Percentiles rank a stretch among this genome's conserved stretches.
These are phyloP conservation scores for Gordius sp. DNA, from an alignment of 2,888 invertebrate species.

Conservation along the genomic window DNA sequence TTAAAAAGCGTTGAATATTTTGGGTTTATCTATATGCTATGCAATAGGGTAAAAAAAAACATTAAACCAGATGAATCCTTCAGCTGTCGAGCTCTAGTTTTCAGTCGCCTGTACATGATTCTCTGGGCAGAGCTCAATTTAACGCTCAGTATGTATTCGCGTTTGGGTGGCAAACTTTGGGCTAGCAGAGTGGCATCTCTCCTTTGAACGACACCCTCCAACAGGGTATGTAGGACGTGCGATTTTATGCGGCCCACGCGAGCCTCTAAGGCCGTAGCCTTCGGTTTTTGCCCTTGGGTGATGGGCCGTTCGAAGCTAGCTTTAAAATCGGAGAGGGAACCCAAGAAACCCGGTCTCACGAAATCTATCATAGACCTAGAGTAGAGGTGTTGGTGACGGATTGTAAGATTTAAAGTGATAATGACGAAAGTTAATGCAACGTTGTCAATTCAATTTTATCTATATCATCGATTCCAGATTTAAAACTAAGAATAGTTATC, in stretches of 20 bases:
- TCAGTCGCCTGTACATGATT: slow-evolving; percentile 59
- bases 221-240: slow-evolving; percentile 68
- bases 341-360: slow-evolving; percentile 81
- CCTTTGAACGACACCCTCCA: slow-evolving; percentile 38
- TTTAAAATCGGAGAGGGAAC: slow-evolving; percentile 78
- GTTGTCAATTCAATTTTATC: no score
- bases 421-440: no score
- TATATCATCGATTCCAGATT: no score
- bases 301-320: slow-evolving; percentile 97
- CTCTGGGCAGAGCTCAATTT: slow-evolving; percentile 67
- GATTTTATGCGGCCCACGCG: slow-evolving; percentile 74
- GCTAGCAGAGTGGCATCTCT: slow-evolving; percentile 73
- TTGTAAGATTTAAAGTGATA: no score
- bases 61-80: no score
- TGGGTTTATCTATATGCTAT: no score
- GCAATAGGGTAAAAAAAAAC: no score
- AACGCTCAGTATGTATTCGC: slow-evolving; percentile 69
- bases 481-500: no score
- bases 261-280: slow-evolving; percentile 74
- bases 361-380: slow-evolving; percentile 41
- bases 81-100: no score
- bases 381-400: no score
- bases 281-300: slow-evolving; percentile 86
- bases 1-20: no score
- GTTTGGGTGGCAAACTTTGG: slow-evolving; percentile 66